A percentile compares a stretch with the other conserved stretches of the same genome.
These are phyloP conservation scores for Ochropleura leucogaster DNA, from an alignment of 2,888 invertebrate genomes.

Conservation along the genomic window DNA sequence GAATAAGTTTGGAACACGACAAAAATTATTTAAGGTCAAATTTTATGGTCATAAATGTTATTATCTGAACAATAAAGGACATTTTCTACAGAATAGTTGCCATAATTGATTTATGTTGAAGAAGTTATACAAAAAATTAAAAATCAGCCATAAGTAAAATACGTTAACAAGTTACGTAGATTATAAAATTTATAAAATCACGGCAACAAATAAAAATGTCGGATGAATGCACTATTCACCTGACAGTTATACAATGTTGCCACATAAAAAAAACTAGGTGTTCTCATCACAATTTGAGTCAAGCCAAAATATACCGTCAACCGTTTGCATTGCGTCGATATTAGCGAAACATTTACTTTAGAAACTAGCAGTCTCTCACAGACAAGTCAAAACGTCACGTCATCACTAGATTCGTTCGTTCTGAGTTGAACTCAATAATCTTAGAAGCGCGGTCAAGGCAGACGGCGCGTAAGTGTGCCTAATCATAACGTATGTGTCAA, in stretches of 20 bases:
- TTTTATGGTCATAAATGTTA: neutral
- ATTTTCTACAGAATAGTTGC: neutral
- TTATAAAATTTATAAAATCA: neutral
- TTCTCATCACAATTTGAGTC: neutral
- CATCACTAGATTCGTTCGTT: constrained; percentile 16
- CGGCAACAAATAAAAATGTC: no score
- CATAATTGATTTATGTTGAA: neutral
- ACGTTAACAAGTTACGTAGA: neutral
- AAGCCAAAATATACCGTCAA: constrained; percentile 28
- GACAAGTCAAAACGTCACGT: constrained; percentile 7
- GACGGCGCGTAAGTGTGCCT: constrained; percentile 51
- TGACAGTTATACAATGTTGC: neutral
- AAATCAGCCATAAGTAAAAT: neutral
- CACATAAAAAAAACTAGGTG: neutral
- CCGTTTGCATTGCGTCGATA: neutral
- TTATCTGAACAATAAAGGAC: neutral
- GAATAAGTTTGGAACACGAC: neutral
- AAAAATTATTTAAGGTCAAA: neutral
- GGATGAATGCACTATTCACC: neutral
- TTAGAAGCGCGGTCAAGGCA: constrained; percentile 55
- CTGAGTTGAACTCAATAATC: constrained; percentile 54
- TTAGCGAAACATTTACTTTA: constrained; percentile 15
- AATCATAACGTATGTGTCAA: constrained; percentile 42
- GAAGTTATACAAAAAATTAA: neutral
- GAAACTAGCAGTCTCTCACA: constrained; percentile 19